phyloP scores from a whole-genome alignment of 1,140 invertebrate genomes.

The Eumeta japonica region DNA sequence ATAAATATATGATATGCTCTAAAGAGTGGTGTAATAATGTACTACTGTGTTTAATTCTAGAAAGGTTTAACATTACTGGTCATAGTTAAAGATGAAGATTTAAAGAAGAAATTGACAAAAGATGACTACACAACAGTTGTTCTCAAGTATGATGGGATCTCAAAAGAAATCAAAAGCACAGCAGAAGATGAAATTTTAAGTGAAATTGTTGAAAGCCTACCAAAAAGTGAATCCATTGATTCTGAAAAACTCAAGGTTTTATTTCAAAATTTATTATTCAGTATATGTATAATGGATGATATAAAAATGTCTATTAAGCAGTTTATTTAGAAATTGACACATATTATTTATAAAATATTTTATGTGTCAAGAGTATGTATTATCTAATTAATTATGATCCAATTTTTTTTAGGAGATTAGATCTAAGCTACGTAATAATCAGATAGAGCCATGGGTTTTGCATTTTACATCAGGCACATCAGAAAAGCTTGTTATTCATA shows the following conservation, averaged over 20 bases:
- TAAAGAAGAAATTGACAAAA: constrained; percentile 19
- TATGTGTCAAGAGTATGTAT: neutral
- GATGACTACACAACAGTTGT: constrained; percentile 27
- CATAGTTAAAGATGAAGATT: constrained; percentile 23
- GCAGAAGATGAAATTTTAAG: constrained; percentile 32
- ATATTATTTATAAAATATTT: neutral
- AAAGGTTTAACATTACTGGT: constrained; percentile 26
- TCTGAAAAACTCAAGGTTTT: constrained; percentile 34
- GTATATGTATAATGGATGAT: too few relatives aligned
- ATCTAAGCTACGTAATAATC: constrained; percentile 23
- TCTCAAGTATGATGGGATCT: constrained; percentile 22
- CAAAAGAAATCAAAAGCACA: constrained; percentile 23
- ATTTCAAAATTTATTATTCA: neutral
- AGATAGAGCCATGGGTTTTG: constrained; percentile 27
- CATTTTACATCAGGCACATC: constrained; percentile 26
- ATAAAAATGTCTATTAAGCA: too few relatives aligned
- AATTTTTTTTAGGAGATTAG: constrained; percentile 28
- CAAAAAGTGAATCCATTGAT: constrained; percentile 25
- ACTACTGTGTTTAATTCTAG: too few relatives aligned
- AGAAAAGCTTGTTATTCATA: constrained; percentile 24
- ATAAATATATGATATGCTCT: constrained; percentile 1
- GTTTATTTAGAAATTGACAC: too few relatives aligned
- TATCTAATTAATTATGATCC: neutral
- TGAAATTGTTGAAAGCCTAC: constrained; percentile 27
- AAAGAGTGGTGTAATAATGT: too few relatives aligned